phyloP scores from a whole-genome alignment of 2,113 vertebrate species.

The Petaurus breviceps region DNA sequence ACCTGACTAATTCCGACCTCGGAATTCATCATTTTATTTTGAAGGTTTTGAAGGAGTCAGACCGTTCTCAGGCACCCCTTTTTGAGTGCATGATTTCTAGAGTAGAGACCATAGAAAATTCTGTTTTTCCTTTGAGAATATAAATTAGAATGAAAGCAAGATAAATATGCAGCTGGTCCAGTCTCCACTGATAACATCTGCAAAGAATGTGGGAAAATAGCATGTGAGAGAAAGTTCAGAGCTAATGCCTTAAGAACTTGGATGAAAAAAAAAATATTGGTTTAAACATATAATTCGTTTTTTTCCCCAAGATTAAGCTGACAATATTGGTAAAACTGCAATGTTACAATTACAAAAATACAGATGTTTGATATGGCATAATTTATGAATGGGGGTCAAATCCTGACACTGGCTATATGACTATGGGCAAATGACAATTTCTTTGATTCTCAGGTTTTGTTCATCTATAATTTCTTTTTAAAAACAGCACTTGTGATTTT shows the following conservation, averaged over 20 bases:
- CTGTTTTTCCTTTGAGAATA: slow-evolving; percentile 36
- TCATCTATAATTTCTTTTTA: background rate
- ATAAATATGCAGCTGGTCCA: background rate
- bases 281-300: background rate
- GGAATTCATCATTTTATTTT: background rate
- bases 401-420: background rate
- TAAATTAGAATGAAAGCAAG: slow-evolving; percentile 45
- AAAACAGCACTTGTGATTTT: background rate
- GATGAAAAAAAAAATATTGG: background rate
- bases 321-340: background rate
- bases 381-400: background rate
- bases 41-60: background rate
- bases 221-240: background rate
- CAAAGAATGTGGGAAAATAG: slow-evolving; percentile 47
- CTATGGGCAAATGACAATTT: background rate
- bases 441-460: background rate
- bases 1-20: background rate
- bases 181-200: background rate
- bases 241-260: slow-evolving; percentile 16
- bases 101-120: background rate
- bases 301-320: background rate
- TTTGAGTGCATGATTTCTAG: background rate
- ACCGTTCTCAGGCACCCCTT: background rate
- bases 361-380: background rate
- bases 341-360: too few species aligned